Base-by-base conservation (phyloP, 2,113 vertebrate species). In the Austrofundulus limnaeus region DNA sequence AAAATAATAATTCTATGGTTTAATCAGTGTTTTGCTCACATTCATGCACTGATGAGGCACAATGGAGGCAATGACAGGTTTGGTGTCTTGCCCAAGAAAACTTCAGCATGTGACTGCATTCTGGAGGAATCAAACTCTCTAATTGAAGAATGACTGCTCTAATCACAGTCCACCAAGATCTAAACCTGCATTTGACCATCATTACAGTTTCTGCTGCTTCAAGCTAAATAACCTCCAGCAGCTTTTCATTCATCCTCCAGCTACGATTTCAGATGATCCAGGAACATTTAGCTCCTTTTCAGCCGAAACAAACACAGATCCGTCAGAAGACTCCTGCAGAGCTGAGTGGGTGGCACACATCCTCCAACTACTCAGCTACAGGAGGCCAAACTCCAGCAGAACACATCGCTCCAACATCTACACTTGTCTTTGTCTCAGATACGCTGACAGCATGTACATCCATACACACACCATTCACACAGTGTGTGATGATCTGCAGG, bases 181-280 rank as follows among this genome's bases (percentile, higher is more conserved):
- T n/a, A n/a, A n/a, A n/a, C n/a, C n/a, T n/a, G n/a, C n/a, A 2
- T 34, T 34, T 5, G 31, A 34, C 9, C 31, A 34, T 10, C 31
- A 34, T 8, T 34, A 8, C 34, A 14, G 23, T 45, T 23, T 61
- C 51, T 21, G 9, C 28, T 46, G 15, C 46, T 31, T 17, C 4
- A 19, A 19, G 47, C 64, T 37, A 23, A 60, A 42, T 9, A 46
- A 42, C 59, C 51, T 56, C 46, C 37, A 54, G n/a, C 16, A 19
- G 67, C 38, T 46, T 75, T 68, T 57, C 66, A 72, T 39, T 62
- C 24, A 42, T 46, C 58, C 38, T 5, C 49, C 23, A n/a, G 47
- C 54, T 77, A 64, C 50, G 69, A 55, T 25, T 73, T 70, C 70
- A 68, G 51, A 70, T 47, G 48, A 66, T 79, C 25, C 47, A 64